Evolutionary conservation across 2,797 vertebrate genomes (phyloP), one percentile per base, ranked within the genome.

Genomic region (Catostomus latipinnis): DNA sequence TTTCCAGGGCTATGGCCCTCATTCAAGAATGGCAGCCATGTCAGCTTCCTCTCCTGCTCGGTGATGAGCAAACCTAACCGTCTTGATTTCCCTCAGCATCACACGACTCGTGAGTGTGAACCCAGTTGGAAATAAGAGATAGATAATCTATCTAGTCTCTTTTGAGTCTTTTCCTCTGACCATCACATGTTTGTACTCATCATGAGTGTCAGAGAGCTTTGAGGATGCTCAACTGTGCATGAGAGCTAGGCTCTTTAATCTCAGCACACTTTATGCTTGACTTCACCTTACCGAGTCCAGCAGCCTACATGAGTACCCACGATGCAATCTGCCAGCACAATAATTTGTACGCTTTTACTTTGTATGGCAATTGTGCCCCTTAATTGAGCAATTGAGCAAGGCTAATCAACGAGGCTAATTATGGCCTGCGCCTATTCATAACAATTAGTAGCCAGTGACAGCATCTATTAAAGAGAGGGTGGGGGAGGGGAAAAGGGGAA

Each of bases 391-490:
- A 95, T 95, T 95, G 95, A 94, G 90, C 91, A 87, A 93, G 93
- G 93, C 93, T 95, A 95, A 95, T 95, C 91, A 94, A 94, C 92
- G 90, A 94, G 94, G 92, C 93, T 94, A 95, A 95, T 94, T 94
- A 93, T 91, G 93, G 93, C 90, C 93, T 89, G 87, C 92, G 91
- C 93, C 93, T 93, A 95, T 95, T 95, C 92, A 94, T 95, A 94
- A 94, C 93, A 94, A 95, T 95, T 94, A 94, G 91, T 88, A 87
- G 87, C 88, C 84, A 91, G 92, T 91, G 93, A 95, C 94, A 94
- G 93, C 90, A 90, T 90, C 89, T 89, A 95, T 95, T 94, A 95
- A 90, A 85, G 84, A 88, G 88, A 89, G 88, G 90, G 90, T 87
- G 89, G 89, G 88, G 82, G 84, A 90, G 88, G 87, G 73, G 74